Evolutionary conservation across 2,888 invertebrate genomes (phyloP).

Genomic region (Rhingia campestris): DNA sequence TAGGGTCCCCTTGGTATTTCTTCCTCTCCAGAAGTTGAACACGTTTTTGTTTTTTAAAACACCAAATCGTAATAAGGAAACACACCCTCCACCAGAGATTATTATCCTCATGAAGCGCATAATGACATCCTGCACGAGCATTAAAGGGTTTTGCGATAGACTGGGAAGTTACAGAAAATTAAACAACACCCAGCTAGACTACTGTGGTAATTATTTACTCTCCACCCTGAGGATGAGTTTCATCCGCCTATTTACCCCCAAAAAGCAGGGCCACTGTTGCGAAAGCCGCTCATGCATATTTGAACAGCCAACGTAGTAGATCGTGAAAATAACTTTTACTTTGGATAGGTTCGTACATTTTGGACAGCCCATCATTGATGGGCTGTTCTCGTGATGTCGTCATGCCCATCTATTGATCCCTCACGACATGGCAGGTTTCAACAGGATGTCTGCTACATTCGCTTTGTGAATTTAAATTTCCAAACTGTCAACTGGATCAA

Average conservation of each 20-base stretch:
- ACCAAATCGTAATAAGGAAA: slow-evolving; percentile 38
- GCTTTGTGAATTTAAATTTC: slow-evolving; percentile 33
- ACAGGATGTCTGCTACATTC: not conserved
- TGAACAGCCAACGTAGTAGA: slow-evolving; percentile 12
- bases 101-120: slow-evolving; percentile 19
- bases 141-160: slow-evolving; percentile 1
- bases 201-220: slow-evolving; percentile 29
- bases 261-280: not conserved
- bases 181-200: slow-evolving; percentile 9
- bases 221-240: not conserved
- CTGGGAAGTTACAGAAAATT: slow-evolving; percentile 24
- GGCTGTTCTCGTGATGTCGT: not conserved
- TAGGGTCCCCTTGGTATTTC: not conserved
- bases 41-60: slow-evolving; percentile 5
- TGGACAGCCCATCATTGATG: slow-evolving; percentile 3
- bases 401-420: not conserved
- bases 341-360: slow-evolving; percentile 27
- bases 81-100: slow-evolving; percentile 2
- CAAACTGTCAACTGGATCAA: not conserved
- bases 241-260: not conserved
- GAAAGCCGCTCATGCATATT: slow-evolving; percentile 31
- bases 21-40: not conserved
- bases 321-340: slow-evolving; percentile 19
- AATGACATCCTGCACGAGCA: not conserved
- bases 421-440: not conserved